These are phyloP conservation scores for Daktulosphaira vitifoliae DNA, from an alignment of 1,140 invertebrate genomes.

Conservation along the genomic window DNA sequence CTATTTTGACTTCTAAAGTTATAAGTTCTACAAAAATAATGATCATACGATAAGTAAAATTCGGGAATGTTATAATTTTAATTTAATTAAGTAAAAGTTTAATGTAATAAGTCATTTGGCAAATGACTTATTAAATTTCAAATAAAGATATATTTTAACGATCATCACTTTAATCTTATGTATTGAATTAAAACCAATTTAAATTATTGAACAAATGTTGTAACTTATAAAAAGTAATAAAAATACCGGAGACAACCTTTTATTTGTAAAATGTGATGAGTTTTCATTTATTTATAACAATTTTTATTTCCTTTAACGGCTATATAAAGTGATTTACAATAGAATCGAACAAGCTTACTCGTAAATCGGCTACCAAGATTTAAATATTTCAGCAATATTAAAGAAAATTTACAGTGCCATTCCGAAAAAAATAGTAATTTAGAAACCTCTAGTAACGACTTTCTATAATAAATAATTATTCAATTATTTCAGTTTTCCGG, in stretches of 20 bases:
- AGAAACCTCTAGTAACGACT: slow-evolving; percentile 20
- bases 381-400: slow-evolving; percentile 20
- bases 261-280: not conserved
- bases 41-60: too few relatives aligned
- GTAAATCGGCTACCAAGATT: slow-evolving; percentile 9
- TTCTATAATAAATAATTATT: slow-evolving; percentile 30
- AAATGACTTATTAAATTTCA: too few relatives aligned
- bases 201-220: too few relatives aligned
- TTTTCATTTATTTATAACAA: not conserved
- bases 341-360: slow-evolving; percentile 16
- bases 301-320: slow-evolving; percentile 2
- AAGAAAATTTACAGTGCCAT: slow-evolving; percentile 23
- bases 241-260: not conserved
- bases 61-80: too few relatives aligned
- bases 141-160: too few relatives aligned
- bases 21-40: too few relatives aligned
- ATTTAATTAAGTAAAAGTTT: too few relatives aligned
- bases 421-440: not conserved
- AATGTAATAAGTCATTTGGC: too few relatives aligned
- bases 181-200: too few relatives aligned
- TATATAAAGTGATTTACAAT: slow-evolving; percentile 12
- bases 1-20: too few relatives aligned
- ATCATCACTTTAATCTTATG: too few relatives aligned
- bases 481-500: slow-evolving; percentile 21
- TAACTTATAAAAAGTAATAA: too few relatives aligned